phyloP scores from a whole-genome alignment of 2,113 vertebrate species.

The Romanogobio albipinnatus region DNA sequence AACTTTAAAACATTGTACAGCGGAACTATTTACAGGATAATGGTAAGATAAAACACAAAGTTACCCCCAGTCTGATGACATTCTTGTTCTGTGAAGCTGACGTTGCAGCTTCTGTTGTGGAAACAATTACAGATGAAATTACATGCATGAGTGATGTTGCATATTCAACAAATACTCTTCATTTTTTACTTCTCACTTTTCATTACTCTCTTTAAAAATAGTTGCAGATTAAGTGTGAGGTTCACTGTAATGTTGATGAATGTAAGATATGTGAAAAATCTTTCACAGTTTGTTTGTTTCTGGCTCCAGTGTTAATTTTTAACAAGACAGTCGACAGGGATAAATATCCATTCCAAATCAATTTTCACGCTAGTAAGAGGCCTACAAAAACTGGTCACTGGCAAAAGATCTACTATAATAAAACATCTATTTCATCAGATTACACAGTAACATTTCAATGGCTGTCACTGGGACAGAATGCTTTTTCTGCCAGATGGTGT shows the following conservation, averaged over 20 bases:
- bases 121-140: slow-evolving; percentile 1
- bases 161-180: background rate
- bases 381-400: background rate
- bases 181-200: background rate
- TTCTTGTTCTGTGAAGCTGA: slow-evolving; percentile 21
- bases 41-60: background rate
- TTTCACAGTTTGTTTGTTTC: background rate
- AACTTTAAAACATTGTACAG: background rate
- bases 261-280: background rate
- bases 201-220: background rate
- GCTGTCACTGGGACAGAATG: background rate
- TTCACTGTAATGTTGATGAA: background rate
- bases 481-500: background rate
- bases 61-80: slow-evolving; percentile 41
- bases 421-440: no score
- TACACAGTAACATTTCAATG: background rate
- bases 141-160: background rate
- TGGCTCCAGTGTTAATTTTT: background rate
- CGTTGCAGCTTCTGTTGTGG: slow-evolving; percentile 40
- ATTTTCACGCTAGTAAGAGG: background rate
- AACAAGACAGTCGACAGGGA: background rate
- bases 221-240: background rate
- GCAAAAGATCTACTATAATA: background rate
- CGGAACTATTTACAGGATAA: background rate
- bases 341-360: background rate